Evolutionary conservation across 1,140 invertebrate genomes (phyloP).

Genomic region (Odontomachus brunneus): DNA sequence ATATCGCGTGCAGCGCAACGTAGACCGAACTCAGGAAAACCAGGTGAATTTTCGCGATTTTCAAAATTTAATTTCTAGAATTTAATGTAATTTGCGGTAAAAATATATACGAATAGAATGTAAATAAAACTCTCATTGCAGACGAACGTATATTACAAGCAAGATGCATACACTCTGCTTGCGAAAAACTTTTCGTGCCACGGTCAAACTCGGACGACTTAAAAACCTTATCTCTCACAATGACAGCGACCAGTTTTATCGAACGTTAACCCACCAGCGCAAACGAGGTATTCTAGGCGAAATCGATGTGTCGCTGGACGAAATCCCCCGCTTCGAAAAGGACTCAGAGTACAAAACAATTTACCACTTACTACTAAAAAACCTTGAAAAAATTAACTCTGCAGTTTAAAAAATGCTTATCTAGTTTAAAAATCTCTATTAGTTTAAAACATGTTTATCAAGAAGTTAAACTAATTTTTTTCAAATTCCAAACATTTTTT

Average conservation of each 20-base stretch:
- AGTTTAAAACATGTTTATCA: no score
- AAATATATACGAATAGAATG: neutral
- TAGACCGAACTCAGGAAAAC: neutral
- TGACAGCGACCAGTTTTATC: slow-evolving; percentile 12
- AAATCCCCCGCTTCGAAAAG: slow-evolving; percentile 63
- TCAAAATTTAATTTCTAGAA: neutral
- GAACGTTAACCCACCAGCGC: neutral
- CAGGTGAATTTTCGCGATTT: slow-evolving; percentile 3
- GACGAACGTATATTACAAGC: neutral
- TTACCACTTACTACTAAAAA: neutral
- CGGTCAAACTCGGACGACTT: neutral
- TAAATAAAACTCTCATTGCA: slow-evolving; percentile 1
- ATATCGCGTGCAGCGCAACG: neutral
- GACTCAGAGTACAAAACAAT: slow-evolving; percentile 61
- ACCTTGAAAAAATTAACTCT: no score
- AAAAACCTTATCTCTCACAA: neutral
- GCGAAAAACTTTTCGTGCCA: neutral
- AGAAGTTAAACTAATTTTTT: no score
- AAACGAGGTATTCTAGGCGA: slow-evolving; percentile 56
- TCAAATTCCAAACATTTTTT: no score
- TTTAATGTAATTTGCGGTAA: neutral
- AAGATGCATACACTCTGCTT: slow-evolving; percentile 36
- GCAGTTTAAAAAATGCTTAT: no score
- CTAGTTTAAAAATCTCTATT: no score
- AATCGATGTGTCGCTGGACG: slow-evolving; percentile 12